These are phyloP conservation scores for Chionis minor DNA, from an alignment of 2,113 vertebrate genomes.

Conservation along the genomic window DNA sequence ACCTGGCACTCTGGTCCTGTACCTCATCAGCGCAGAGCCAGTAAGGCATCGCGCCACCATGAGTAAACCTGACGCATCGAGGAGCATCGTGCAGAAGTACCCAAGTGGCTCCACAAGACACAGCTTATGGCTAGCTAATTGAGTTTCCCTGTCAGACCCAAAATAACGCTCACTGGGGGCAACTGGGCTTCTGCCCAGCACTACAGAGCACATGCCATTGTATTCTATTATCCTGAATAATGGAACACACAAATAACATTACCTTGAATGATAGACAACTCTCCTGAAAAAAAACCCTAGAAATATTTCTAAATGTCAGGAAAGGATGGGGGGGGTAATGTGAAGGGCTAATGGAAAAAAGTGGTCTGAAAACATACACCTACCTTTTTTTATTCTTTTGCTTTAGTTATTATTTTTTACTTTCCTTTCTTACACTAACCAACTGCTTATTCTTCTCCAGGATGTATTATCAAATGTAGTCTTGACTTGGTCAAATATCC, in stretches of 20 bases:
- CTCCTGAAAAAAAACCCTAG: not conserved
- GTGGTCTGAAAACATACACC: not conserved
- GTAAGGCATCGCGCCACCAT: fast-evolving
- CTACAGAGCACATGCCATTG: not conserved
- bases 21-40: not conserved
- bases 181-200: not conserved
- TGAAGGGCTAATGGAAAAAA: fast-evolving
- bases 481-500: not conserved
- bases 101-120: not conserved
- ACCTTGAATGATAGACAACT: not conserved
- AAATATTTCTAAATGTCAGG: not conserved
- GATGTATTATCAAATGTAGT: not conserved
- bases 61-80: not conserved
- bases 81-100: fast-evolving
- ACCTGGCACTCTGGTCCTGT: too few relatives aligned
- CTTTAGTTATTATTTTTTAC: not conserved
- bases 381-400: not conserved
- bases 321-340: not conserved
- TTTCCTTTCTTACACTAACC: not conserved
- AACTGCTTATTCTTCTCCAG: not conserved
- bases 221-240: not conserved
- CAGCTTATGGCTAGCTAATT: not conserved
- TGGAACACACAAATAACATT: not conserved
- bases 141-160: not conserved
- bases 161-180: not conserved